Percentiles rank a stretch among this genome's conserved stretches.
phyloP scores from a whole-genome alignment of 2,888 invertebrate genomes.

The Dicyrtoma fusca region DNA sequence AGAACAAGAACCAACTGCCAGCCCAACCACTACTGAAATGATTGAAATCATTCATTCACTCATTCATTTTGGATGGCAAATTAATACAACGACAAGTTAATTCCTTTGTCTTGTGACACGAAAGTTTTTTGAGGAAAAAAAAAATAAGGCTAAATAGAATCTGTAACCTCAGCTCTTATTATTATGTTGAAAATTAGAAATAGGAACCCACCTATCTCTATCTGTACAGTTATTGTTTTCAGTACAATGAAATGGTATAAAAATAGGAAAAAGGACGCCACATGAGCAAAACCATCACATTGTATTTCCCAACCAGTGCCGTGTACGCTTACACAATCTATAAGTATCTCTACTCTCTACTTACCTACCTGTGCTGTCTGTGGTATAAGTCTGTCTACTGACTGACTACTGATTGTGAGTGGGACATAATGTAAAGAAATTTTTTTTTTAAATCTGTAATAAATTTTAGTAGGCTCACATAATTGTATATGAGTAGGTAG shows the following conservation, averaged over 20 bases:
- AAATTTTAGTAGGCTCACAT: too few species aligned
- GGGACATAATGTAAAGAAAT: too few species aligned
- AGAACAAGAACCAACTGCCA: not conserved
- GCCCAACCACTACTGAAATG: not conserved
- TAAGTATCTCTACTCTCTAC: too few species aligned
- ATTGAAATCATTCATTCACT: not conserved
- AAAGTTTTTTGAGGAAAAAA: constrained; percentile 21
- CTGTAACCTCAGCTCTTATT: constrained; percentile 43
- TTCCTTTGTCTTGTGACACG: constrained; percentile 46
- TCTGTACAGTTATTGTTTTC: constrained; percentile 1
- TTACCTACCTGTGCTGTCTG: too few species aligned
- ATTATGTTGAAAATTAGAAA: constrained; percentile 24
- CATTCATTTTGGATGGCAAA: constrained; percentile 43
- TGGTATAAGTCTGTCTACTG: too few species aligned
- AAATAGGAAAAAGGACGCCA: not conserved
- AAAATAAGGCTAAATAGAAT: constrained; percentile 45
- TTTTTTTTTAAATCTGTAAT: too few species aligned
- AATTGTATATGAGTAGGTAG: too few species aligned
- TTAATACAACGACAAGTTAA: constrained; percentile 41
- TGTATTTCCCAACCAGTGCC: too few species aligned
- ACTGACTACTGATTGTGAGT: too few species aligned
- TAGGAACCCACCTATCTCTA: constrained; percentile 1
- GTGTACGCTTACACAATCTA: too few species aligned
- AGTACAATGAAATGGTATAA: not conserved
- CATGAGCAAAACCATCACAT: too few species aligned